Evolutionary conservation across 2,113 vertebrate species (phyloP).

Genomic region (Siniperca knerii): DNA sequence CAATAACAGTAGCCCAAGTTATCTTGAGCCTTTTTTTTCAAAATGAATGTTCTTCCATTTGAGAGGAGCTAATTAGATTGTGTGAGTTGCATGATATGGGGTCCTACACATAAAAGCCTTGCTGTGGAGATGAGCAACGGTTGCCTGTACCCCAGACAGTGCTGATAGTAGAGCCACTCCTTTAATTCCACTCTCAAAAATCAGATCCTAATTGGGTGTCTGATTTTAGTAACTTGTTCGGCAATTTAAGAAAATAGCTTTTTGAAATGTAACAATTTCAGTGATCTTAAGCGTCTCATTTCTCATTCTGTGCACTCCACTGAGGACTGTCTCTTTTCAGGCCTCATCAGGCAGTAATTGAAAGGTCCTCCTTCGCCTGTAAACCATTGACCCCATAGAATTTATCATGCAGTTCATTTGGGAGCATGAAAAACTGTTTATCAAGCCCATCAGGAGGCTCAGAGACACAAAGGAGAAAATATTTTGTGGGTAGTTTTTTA

Average conservation of each 20-base stretch:
- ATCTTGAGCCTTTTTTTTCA: constrained; percentile 70
- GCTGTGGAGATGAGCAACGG: constrained; percentile 71
- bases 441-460: constrained; percentile 17
- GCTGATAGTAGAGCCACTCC: constrained; percentile 76
- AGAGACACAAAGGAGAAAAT: constrained; percentile 17
- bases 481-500: constrained; percentile 28
- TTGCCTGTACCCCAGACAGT: constrained; percentile 73
- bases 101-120: constrained; percentile 78
- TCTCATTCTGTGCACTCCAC: constrained; percentile 66
- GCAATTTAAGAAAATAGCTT: constrained; percentile 81
- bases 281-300: constrained; percentile 76
- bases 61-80: constrained; percentile 84
- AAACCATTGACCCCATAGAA: constrained; percentile 65
- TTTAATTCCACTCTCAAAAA: constrained; percentile 79
- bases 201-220: constrained; percentile 83
- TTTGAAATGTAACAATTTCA: constrained; percentile 80
- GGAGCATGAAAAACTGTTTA: constrained; percentile 38
- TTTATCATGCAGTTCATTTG: constrained; percentile 55
- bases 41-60: constrained; percentile 71
- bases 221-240: constrained; percentile 81
- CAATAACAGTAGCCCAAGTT: constrained; percentile 77
- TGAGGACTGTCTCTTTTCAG: constrained; percentile 64
- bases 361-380: constrained; percentile 68
- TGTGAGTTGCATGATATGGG: constrained; percentile 79
- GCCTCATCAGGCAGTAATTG: constrained; percentile 76